phyloP scores from a whole-genome alignment of 2,888 invertebrate species.

The Cryptocheilus praepositus region DNA sequence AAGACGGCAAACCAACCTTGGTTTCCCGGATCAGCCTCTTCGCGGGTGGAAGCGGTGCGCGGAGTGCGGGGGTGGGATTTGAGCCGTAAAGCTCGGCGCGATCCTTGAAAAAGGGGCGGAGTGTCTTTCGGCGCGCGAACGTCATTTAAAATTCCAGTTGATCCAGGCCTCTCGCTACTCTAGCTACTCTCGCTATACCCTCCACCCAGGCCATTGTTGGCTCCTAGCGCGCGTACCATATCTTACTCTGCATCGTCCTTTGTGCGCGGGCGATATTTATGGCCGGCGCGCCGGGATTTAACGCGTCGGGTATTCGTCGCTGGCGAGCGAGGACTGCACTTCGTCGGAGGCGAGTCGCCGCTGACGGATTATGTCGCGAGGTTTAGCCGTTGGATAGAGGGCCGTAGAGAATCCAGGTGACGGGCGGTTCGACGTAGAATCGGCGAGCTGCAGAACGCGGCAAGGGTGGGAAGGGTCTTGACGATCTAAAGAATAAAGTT shows the following conservation, averaged over 20 bases:
- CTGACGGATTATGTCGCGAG: too few species aligned
- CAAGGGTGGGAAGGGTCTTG: too few species aligned
- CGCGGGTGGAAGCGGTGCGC: not conserved
- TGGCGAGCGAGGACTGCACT: too few species aligned
- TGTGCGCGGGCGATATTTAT: not conserved
- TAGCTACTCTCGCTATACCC: not conserved
- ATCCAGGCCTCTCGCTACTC: conserved; percentile 18
- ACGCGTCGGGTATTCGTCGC: too few species aligned
- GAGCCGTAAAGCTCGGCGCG: conserved; percentile 28
- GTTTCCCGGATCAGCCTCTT: conserved; percentile 22
- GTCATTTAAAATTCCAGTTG: conserved; percentile 43
- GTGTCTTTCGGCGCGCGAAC: conserved; percentile 23
- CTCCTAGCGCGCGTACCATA: not conserved
- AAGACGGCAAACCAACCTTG: conserved; percentile 40
- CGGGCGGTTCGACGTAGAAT: too few species aligned
- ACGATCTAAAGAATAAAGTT: too few species aligned
- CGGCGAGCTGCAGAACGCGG: too few species aligned
- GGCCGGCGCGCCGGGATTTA: too few species aligned
- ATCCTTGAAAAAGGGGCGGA: conserved; percentile 14
- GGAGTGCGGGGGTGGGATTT: conserved; percentile 7
- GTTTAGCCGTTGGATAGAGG: too few species aligned
- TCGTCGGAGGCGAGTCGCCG: too few species aligned
- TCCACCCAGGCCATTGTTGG: too few species aligned
- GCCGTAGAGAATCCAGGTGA: too few species aligned
- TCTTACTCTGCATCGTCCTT: not conserved